A percentile compares a stretch with the other conserved stretches of the same genome.
Conservation (phyloP, 2,888 invertebrate species). For the Clitarchus hookeri region DNA sequence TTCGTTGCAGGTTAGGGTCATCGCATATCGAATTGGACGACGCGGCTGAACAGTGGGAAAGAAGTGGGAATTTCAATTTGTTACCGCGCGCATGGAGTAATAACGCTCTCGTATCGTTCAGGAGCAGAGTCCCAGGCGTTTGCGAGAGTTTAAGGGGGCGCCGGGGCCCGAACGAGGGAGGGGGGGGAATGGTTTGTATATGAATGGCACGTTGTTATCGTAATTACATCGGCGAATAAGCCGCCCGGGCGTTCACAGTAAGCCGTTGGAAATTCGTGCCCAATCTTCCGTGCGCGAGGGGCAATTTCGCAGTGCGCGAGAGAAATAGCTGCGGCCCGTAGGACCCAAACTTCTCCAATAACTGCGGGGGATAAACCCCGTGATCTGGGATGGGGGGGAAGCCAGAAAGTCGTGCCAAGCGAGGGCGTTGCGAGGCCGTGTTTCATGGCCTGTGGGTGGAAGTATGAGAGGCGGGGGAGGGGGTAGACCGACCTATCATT, state of each 20-base stretch:
- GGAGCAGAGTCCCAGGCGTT: too few species aligned
- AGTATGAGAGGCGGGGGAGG: too few species aligned
- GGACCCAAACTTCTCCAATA: conserved; percentile 2
- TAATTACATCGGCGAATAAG: background rate
- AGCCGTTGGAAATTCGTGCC: background rate
- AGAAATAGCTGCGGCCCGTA: background rate
- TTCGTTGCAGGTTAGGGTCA: too few species aligned
- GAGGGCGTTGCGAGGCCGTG: background rate
- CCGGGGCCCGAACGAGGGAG: too few species aligned
- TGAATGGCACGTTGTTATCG: conserved; percentile 11
- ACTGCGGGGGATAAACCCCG: background rate
- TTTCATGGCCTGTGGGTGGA: background rate
- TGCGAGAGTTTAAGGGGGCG: background rate
- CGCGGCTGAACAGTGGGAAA: too few species aligned
- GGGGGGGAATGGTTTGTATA: background rate
- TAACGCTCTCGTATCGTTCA: too few species aligned
- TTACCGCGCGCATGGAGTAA: too few species aligned
- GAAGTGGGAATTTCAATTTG: too few species aligned
- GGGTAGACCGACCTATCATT: background rate
- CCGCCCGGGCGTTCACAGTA: background rate
- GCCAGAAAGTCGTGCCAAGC: background rate
- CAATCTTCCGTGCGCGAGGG: background rate
- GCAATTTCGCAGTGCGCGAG: background rate
- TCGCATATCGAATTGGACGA: too few species aligned
- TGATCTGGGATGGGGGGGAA: background rate